Evolutionary conservation across 2,113 vertebrate species (phyloP).

Genomic region (Microcebus jonahi): DNA sequence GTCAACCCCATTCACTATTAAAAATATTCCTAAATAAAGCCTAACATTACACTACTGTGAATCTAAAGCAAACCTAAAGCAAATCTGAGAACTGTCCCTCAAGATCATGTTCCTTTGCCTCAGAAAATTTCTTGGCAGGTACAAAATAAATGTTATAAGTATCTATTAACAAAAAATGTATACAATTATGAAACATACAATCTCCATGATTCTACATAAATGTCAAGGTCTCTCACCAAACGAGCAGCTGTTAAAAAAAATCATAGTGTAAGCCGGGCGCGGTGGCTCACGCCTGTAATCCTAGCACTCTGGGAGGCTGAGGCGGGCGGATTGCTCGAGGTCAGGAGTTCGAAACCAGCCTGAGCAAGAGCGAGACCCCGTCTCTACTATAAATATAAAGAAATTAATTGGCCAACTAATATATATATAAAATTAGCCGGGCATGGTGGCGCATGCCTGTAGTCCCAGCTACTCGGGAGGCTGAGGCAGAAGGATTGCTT

Average conservation of each 20-base stretch:
- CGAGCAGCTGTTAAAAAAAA: not conserved
- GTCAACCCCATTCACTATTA: not conserved
- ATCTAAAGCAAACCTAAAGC: constrained; percentile 40
- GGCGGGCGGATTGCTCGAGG: too few relatives aligned
- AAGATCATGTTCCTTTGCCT: not conserved
- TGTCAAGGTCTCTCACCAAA: not conserved
- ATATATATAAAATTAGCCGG: too few relatives aligned
- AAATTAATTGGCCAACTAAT: too few relatives aligned
- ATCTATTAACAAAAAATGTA: not conserved
- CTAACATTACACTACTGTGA: not conserved
- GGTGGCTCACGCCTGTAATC: too few relatives aligned
- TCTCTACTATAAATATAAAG: too few relatives aligned
- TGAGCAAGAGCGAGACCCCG: too few relatives aligned
- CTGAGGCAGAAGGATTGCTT: too few relatives aligned
- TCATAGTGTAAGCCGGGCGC: too few relatives aligned
- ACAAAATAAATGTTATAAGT: constrained; percentile 35
- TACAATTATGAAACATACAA: not conserved
- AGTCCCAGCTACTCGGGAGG: too few relatives aligned
- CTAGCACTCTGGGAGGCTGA: too few relatives aligned
- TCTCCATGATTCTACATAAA: constrained; percentile 1
- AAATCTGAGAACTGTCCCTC: not conserved
- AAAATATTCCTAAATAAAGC: constrained; percentile 29
- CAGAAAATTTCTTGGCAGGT: not conserved
- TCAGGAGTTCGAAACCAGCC: too few relatives aligned
- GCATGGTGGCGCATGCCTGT: too few relatives aligned